A percentile compares a stretch with the other conserved stretches of the same genome.
These are phyloP conservation scores for Acropora yongei DNA, from an alignment of 64 coral and sea anemone species.

Conservation along the genomic window DNA sequence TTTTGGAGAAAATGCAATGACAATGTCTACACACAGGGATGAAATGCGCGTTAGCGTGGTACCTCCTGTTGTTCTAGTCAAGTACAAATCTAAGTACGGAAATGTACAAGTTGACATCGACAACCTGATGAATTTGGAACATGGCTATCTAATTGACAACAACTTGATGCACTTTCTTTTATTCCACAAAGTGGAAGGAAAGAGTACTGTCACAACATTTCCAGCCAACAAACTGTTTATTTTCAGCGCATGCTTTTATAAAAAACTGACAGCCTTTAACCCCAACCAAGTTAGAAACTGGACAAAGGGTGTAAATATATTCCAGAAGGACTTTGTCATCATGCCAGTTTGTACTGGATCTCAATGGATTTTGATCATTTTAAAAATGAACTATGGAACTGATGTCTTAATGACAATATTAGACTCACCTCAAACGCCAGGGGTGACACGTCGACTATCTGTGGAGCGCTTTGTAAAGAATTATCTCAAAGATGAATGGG, in stretches of 20 bases:
- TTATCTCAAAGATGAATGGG: not conserved
- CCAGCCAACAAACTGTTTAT: not conserved
- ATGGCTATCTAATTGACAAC: not conserved
- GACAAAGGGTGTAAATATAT: not conserved
- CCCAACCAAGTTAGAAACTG: not conserved
- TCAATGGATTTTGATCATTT: not conserved
- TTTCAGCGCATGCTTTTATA: not conserved
- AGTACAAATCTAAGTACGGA: not conserved
- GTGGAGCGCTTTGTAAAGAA: not conserved
- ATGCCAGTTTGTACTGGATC: not conserved
- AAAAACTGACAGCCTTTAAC: not conserved
- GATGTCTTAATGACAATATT: not conserved
- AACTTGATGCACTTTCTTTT: conserved; percentile 2
- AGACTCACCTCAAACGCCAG: not conserved
- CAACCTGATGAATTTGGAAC: not conserved
- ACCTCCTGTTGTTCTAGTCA: not conserved
- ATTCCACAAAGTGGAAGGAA: not conserved
- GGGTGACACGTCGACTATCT: not conserved
- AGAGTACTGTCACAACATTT: not conserved
- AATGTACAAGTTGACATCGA: not conserved
- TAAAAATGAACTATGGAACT: not conserved
- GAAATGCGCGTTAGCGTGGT: not conserved
- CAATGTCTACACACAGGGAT: not conserved
- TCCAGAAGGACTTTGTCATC: not conserved
- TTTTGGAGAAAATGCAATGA: not conserved